Conservation (phyloP, 2,113 vertebrate species). For the Etheostoma spectabile region DNA sequence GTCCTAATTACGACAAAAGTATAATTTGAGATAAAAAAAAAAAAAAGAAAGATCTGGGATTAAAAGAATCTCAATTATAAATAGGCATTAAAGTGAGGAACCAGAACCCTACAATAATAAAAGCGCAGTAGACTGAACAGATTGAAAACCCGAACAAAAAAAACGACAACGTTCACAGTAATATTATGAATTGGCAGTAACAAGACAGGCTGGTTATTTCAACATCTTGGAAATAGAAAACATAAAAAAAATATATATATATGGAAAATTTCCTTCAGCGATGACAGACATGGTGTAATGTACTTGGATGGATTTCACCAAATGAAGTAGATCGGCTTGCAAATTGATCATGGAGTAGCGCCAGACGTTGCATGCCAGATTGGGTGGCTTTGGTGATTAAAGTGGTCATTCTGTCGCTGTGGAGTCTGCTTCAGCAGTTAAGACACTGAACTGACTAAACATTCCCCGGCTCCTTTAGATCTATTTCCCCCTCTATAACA, state of each 20-base stretch:
- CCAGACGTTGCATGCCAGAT: neutral
- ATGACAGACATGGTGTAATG: slow-evolving; percentile 51
- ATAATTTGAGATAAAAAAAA: slow-evolving; percentile 39
- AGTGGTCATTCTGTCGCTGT: neutral
- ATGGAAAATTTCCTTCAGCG: slow-evolving; percentile 13
- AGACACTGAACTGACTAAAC: neutral
- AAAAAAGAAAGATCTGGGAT: neutral
- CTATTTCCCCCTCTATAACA: neutral
- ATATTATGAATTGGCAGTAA: slow-evolving; percentile 56
- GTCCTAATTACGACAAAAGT: slow-evolving; percentile 21
- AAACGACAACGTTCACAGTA: neutral
- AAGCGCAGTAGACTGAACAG: neutral
- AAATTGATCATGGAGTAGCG: slow-evolving; percentile 15
- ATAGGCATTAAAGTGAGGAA: slow-evolving; percentile 38
- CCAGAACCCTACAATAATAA: neutral
- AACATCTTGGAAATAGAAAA: slow-evolving; percentile 45
- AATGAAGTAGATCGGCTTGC: slow-evolving; percentile 5
- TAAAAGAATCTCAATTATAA: slow-evolving; percentile 20
- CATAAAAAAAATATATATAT: slow-evolving; percentile 12
- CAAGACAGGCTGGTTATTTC: slow-evolving; percentile 33
- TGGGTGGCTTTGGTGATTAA: neutral
- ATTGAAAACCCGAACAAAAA: slow-evolving; percentile 16
- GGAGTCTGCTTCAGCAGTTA: neutral
- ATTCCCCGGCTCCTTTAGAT: neutral
- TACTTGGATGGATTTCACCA: slow-evolving; percentile 51